phyloP scores from a whole-genome alignment of 2,113 vertebrate species.

The Entosphenus tridentatus region DNA sequence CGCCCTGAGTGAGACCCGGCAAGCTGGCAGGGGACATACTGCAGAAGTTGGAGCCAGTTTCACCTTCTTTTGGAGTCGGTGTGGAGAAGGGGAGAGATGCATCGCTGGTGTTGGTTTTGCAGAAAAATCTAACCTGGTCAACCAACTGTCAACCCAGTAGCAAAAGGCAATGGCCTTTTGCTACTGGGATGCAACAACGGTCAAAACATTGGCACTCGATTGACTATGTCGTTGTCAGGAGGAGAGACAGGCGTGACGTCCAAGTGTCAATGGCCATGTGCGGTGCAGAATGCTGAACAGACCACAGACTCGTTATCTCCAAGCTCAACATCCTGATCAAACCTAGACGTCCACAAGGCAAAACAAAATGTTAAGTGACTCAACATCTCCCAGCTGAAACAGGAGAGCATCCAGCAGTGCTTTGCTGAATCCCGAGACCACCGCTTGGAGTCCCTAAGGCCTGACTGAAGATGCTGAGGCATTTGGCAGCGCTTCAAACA shows the following conservation, averaged over 20 bases:
- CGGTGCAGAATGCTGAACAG: neutral
- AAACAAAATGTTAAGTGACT: neutral
- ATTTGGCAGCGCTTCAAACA: neutral
- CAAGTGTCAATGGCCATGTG: neutral
- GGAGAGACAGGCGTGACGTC: neutral
- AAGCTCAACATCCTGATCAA: neutral
- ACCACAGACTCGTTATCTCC: neutral
- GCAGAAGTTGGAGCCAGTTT: neutral
- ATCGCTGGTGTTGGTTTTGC: neutral
- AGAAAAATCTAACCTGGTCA: neutral
- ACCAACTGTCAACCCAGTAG: neutral
- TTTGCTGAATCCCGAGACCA: neutral
- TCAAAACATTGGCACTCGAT: neutral
- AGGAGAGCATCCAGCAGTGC: neutral
- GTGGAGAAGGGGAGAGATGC: neutral
- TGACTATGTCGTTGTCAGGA: conserved; percentile 1
- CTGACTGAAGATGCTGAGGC: neutral
- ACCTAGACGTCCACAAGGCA: neutral
- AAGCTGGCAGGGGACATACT: neutral
- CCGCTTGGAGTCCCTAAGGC: neutral
- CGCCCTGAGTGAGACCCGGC: neutral
- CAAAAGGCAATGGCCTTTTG: neutral
- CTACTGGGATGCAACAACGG: neutral
- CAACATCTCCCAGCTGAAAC: neutral
- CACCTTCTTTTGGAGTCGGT: neutral